Evolutionary conservation across 2,888 invertebrate species (phyloP).

Genomic region (Diadegma fenestrale): DNA sequence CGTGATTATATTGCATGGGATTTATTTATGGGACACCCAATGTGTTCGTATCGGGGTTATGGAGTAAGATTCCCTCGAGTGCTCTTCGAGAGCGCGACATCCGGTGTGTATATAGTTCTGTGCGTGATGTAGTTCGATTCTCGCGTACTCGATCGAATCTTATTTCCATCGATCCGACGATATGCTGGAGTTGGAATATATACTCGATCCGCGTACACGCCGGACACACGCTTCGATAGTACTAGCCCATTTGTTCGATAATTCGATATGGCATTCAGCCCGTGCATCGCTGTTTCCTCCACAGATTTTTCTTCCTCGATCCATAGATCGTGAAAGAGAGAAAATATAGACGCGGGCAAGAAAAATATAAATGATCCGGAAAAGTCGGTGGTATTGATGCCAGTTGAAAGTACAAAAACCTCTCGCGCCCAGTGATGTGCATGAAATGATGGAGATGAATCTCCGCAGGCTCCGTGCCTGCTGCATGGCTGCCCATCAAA

Average conservation of each 20-base stretch:
- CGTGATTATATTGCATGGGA: background rate
- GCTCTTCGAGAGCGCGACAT: conserved; percentile 64
- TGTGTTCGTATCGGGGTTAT: conserved; percentile 1
- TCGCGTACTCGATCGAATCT: conserved; percentile 33
- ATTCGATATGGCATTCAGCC: conserved; percentile 53
- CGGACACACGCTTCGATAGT: conserved; percentile 19
- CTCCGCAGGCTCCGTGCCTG: conserved; percentile 34
- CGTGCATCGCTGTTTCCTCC: conserved; percentile 12
- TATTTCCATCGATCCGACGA: conserved; percentile 21
- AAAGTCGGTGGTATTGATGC: conserved; percentile 39
- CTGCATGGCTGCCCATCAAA: conserved; percentile 52
- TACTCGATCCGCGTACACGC: conserved; percentile 6
- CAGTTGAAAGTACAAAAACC: conserved; percentile 43
- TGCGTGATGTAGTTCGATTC: conserved; percentile 56
- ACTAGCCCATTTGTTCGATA: conserved; percentile 29
- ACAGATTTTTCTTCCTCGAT: conserved; percentile 26
- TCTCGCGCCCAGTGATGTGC: conserved; percentile 27
- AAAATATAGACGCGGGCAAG: conserved; percentile 1
- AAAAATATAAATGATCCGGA: background rate
- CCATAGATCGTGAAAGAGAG: background rate
- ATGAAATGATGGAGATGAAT: conserved; percentile 30
- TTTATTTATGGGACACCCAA: conserved; percentile 14
- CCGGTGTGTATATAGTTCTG: conserved; percentile 47
- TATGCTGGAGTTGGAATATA: background rate
- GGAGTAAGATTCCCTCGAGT: conserved; percentile 62